Base-by-base conservation (phyloP, 2,888 invertebrate species). In the Agrenia bidenticulata region DNA sequence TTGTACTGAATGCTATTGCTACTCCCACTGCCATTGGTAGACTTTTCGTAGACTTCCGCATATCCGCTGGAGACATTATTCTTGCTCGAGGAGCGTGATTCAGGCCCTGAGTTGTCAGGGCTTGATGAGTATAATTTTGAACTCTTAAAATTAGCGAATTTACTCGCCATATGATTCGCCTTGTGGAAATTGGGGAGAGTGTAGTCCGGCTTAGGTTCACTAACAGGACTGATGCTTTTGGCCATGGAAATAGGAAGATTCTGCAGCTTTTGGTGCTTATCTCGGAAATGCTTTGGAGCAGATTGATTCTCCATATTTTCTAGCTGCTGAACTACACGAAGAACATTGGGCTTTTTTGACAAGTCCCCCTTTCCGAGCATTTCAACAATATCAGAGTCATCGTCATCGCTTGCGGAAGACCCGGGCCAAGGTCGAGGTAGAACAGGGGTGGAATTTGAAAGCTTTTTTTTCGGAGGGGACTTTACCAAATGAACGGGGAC, bases 101-200 rank as follows among this genome's bases (percentile, higher is more conserved):
- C 54, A 15, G 26, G 41, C 19, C 61, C 61, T 50, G 68, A 66
- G 45, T 67, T 67, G 39, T 70, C 68, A 7, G 68, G 64, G 21
- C 64, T 65, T n/a, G 67, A 64, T 19, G 72, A 68, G 26, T 70
- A 70, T 17, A 75, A 62, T 49, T 75, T 75, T 15, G 72, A 65
- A 61, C 69, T 69, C 49, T 74, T 74, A 54, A 75, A 75, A 54
- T 75, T 75, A 15, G 73, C 75, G 61, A 75, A 75, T 59, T 74
- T 75, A 54, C 69, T 74, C 9, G 72, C 73, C 72, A 75, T 73
- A 42, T 70, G 69, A 49, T 73, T 73, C 15, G 67, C 66, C 23
- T 71, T 73, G 57, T 73, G 73, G 45, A 75, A 75, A 54, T 75
- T 75, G 17, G 73, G 73, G 5, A 75, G 64, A 5, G 73, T 66